Evolutionary conservation across 2,797 vertebrate species (phyloP).

Genomic region (Microctenopoma stevenorrisi): DNA sequence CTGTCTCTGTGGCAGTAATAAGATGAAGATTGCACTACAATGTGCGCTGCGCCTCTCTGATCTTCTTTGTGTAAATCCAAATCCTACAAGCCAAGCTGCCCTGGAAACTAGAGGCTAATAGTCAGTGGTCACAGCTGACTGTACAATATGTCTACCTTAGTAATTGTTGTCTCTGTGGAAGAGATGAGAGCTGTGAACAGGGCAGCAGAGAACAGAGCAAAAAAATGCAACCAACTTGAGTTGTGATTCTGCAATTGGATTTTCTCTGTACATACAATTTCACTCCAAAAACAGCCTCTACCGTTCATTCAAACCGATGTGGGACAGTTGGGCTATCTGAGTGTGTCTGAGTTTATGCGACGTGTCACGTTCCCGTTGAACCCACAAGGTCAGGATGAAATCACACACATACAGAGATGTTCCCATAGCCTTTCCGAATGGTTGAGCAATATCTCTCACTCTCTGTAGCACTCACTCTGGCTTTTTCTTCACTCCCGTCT

Average conservation of each 20-base stretch:
- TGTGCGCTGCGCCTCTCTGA: conserved; percentile 68
- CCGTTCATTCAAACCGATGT: conserved; percentile 1
- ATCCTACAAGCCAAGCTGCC: conserved; percentile 23
- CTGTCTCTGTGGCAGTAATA: conserved; percentile 57
- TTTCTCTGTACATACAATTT: not conserved
- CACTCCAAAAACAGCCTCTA: conserved; percentile 9
- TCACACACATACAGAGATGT: conserved; percentile 60
- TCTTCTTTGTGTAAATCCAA: conserved; percentile 61
- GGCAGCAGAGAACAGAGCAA: not conserved
- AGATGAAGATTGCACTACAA: conserved; percentile 73
- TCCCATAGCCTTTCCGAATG: conserved; percentile 87
- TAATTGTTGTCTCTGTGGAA: conserved; percentile 37
- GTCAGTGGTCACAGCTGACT: conserved; percentile 46
- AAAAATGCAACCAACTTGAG: not conserved
- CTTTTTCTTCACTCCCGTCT: conserved; percentile 33
- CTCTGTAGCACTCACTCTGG: conserved; percentile 58
- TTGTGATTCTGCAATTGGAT: not conserved
- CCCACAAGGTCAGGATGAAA: conserved; percentile 52
- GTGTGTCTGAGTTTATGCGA: conserved; percentile 59
- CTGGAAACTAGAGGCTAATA: conserved; percentile 49
- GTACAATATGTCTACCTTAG: conserved; percentile 58
- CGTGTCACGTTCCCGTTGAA: conserved; percentile 60
- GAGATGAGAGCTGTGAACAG: conserved; percentile 31
- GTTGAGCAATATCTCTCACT: conserved; percentile 80
- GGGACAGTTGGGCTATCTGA: conserved; percentile 40